Conservation (phyloP, 2,888 invertebrate genomes). For the Colletes collaris region DNA sequence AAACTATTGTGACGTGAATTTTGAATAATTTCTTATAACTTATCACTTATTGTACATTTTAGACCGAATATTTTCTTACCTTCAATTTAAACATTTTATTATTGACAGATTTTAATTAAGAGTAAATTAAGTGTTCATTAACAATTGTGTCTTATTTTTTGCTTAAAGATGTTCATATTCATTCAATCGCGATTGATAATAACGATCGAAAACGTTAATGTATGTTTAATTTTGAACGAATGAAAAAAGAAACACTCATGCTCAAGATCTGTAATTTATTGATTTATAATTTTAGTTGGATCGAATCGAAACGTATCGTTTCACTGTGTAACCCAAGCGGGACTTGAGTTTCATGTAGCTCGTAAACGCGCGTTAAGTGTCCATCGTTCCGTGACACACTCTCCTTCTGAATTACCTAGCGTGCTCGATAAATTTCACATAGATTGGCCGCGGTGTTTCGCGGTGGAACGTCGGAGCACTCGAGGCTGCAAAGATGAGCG, state of each 20-base stretch:
- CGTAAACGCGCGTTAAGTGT: slow-evolving; percentile 24
- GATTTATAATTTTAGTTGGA: no score
- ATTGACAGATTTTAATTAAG: no score
- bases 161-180: no score
- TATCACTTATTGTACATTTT: no score
- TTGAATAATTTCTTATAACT: no score
- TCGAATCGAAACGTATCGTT: slow-evolving; percentile 25
- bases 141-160: no score
- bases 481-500: slow-evolving; percentile 10
- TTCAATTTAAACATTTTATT: no score
- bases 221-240: background rate
- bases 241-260: background rate
- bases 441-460: slow-evolving; percentile 45
- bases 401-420: slow-evolving; percentile 34
- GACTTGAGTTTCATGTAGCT: slow-evolving; percentile 43
- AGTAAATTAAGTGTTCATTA: no score
- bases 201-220: no score
- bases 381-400: slow-evolving; percentile 36
- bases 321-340: slow-evolving; percentile 40
- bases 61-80: no score
- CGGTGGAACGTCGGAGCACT: slow-evolving; percentile 19
- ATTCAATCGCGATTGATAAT: no score
- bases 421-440: slow-evolving; percentile 48
- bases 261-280: background rate
- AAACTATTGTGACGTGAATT: no score